These are phyloP conservation scores for Vultur gryphus DNA, from an alignment of 2,797 vertebrate species.

Conservation along the genomic window DNA sequence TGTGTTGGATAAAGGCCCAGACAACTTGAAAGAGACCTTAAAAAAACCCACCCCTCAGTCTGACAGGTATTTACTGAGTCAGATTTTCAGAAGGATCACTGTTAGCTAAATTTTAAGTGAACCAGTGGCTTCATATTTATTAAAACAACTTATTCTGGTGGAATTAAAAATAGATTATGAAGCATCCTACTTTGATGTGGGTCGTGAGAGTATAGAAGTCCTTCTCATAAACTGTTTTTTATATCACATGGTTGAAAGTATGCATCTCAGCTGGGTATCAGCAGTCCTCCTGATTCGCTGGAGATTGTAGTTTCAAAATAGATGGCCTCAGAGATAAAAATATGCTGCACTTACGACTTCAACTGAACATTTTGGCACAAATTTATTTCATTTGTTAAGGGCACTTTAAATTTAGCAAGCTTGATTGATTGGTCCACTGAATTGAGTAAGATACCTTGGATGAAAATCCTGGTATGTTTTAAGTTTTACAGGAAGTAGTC, in stretches of 20 bases:
- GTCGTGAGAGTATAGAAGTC: background rate
- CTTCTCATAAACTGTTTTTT: background rate
- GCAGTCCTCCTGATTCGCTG: background rate
- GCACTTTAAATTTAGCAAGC: conserved; percentile 15
- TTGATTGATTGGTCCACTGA: background rate
- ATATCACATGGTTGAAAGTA: background rate
- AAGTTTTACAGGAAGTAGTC: background rate
- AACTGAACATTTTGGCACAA: background rate
- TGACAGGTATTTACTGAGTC: background rate
- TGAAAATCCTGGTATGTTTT: background rate
- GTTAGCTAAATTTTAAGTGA: background rate
- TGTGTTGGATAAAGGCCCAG: background rate
- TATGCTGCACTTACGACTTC: background rate
- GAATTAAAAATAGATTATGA: background rate
- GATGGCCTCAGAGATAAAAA: background rate
- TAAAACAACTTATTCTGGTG: background rate
- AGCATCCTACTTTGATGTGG: background rate
- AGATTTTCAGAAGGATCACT: background rate
- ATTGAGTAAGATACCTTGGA: background rate
- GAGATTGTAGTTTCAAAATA: background rate
- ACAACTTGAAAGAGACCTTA: background rate
- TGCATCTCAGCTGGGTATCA: background rate
- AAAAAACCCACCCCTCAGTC: background rate
- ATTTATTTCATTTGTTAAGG: background rate
- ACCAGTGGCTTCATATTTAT: background rate